These are phyloP conservation scores for Benthosema pterotum DNA, from an alignment of 2,797 vertebrate species.

Conservation along the genomic window DNA sequence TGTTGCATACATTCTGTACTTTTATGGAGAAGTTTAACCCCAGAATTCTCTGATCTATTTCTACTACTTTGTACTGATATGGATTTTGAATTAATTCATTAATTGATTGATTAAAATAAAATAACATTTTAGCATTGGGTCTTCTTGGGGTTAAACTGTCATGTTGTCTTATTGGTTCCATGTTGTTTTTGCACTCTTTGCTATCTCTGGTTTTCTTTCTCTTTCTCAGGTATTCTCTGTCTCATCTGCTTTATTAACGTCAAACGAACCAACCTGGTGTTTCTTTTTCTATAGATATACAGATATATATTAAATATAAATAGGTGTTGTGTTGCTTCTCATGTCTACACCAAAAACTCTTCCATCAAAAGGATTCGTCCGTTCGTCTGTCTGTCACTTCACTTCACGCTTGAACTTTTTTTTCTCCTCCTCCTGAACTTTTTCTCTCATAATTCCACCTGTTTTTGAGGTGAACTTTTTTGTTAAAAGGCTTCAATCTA, in stretches of 20 bases:
- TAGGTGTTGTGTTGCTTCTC: slow-evolving; percentile 82
- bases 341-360: slow-evolving; percentile 79
- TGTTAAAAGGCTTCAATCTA: slow-evolving; percentile 68
- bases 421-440: slow-evolving; percentile 68
- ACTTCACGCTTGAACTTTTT: slow-evolving; percentile 52
- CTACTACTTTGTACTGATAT: no score
- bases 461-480: slow-evolving; percentile 50
- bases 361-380: slow-evolving; percentile 78
- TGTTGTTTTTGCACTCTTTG: slow-evolving; percentile 85
- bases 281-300: slow-evolving; percentile 72
- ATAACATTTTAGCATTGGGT: no score
- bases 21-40: no score
- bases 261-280: slow-evolving; percentile 86
- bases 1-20: no score
- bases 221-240: slow-evolving; percentile 96
- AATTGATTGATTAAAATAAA: no score
- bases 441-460: slow-evolving; percentile 72
- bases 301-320: no score
- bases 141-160: no score
- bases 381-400: slow-evolving; percentile 78
- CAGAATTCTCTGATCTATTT: no score
- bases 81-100: no score
- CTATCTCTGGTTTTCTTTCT: slow-evolving; percentile 89
- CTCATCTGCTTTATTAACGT: slow-evolving; percentile 96
- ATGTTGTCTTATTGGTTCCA: slow-evolving; percentile 63